A percentile compares a stretch with the other conserved stretches of the same genome.
phyloP scores from a whole-genome alignment of 2,797 vertebrate genomes.

The Microhierax caerulescens region DNA sequence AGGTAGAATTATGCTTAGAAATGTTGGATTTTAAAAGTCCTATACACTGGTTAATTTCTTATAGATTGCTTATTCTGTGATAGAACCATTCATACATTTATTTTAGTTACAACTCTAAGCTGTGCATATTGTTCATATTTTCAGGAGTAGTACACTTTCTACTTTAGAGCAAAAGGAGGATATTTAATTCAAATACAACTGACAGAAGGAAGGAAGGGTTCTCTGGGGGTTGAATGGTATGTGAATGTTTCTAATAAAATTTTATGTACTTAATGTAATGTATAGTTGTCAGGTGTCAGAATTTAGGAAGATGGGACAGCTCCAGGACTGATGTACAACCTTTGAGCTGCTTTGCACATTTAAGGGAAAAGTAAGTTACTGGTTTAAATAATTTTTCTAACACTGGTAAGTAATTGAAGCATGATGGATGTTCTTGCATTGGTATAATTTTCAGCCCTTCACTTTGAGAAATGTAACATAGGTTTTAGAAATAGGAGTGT shows the following conservation, averaged over 20 bases:
- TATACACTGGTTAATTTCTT: background rate
- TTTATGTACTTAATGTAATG: background rate
- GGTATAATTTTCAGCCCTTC: background rate
- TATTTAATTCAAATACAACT: background rate
- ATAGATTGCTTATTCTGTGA: background rate
- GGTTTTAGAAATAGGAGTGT: background rate
- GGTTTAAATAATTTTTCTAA: background rate
- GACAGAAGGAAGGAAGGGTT: background rate
- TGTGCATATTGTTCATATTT: background rate
- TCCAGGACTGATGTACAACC: background rate
- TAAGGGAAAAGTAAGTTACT: background rate
- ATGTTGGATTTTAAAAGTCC: background rate
- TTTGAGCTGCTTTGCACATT: background rate
- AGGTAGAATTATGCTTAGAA: background rate
- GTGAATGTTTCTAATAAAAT: background rate
- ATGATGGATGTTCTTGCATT: background rate
- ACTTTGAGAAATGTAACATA: background rate
- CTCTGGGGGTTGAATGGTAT: background rate
- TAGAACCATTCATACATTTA: too few relatives aligned
- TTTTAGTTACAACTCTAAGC: too few relatives aligned
- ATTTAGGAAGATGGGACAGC: background rate
- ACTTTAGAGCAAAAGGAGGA: background rate
- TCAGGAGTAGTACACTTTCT: background rate
- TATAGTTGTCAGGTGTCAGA: background rate
- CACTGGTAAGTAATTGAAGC: background rate